Percentiles rank a stretch among this genome's conserved stretches.
These are phyloP conservation scores for Planiliza haematocheilus DNA, from an alignment of 2,113 vertebrate genomes.

Conservation along the genomic window DNA sequence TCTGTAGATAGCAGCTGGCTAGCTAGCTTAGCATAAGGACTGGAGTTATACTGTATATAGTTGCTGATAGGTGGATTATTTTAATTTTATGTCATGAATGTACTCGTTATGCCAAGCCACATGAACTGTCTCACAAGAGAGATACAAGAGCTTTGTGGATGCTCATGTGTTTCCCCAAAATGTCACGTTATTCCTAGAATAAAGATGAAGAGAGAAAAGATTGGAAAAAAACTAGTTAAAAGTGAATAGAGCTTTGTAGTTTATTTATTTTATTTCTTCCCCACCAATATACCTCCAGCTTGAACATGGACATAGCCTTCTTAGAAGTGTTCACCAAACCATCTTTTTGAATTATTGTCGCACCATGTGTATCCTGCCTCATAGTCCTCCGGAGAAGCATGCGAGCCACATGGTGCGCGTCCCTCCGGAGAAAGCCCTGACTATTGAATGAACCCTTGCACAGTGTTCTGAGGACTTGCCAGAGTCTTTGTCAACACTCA, in stretches of 20 bases:
- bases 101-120: not conserved
- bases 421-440: slow-evolving; percentile 24
- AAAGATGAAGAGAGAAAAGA: no score
- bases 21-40: no score
- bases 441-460: slow-evolving; percentile 28
- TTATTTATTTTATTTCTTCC: not conserved
- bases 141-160: no score
- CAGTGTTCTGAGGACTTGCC: slow-evolving; percentile 25
- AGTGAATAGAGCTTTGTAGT: not conserved
- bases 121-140: not conserved
- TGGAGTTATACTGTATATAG: no score
- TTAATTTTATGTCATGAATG: no score
- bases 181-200: not conserved
- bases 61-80: no score
- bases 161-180: not conserved
- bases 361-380: slow-evolving; percentile 1
- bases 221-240: not conserved
- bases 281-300: not conserved
- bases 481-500: slow-evolving; percentile 31
- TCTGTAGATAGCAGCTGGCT: no score
- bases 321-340: not conserved
- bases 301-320: not conserved
- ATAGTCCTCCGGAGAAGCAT: slow-evolving; percentile 16
- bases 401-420: slow-evolving; percentile 1
- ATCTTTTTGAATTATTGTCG: not conserved